Percentiles rank a stretch among this genome's conserved stretches.
These are phyloP conservation scores for Drosophila bocqueti DNA, from an alignment of 1,140 invertebrate genomes.

Conservation along the genomic window DNA sequence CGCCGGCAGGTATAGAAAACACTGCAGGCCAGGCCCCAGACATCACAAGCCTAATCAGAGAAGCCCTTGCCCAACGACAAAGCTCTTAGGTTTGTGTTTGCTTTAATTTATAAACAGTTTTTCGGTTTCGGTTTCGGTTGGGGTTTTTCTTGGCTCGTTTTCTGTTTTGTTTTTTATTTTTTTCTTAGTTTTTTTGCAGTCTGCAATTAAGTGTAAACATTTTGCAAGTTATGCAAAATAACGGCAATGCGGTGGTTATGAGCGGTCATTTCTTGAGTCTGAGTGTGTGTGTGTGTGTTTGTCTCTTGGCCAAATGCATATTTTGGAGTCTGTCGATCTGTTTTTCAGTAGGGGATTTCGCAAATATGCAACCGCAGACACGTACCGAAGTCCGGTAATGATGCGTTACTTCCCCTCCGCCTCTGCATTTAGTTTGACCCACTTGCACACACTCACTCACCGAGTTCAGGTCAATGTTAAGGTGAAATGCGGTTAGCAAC, in stretches of 20 bases:
- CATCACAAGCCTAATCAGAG: slow-evolving; percentile 17
- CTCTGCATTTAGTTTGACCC: slow-evolving; percentile 50
- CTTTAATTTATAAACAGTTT: slow-evolving; percentile 47
- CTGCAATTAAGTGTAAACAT: slow-evolving; percentile 60
- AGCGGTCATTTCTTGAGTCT: slow-evolving; percentile 47
- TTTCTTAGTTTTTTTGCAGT: slow-evolving; percentile 38
- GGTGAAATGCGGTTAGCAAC: slow-evolving; percentile 47
- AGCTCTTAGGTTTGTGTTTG: slow-evolving; percentile 26
- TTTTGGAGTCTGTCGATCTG: slow-evolving; percentile 56
- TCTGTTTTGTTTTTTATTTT: slow-evolving; percentile 1
- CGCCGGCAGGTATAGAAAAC: not conserved
- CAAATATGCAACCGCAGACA: slow-evolving; percentile 65
- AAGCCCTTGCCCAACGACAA: slow-evolving; percentile 33
- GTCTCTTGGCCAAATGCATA: slow-evolving; percentile 59
- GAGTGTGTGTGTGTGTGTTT: slow-evolving; percentile 16
- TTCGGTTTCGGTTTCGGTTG: slow-evolving; percentile 26
- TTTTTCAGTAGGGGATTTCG: slow-evolving; percentile 34
- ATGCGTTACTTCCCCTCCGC: slow-evolving; percentile 41
- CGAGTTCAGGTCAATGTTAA: slow-evolving; percentile 74
- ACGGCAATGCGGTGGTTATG: slow-evolving; percentile 51
- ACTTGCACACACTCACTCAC: slow-evolving; percentile 17
- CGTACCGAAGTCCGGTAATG: slow-evolving; percentile 48
- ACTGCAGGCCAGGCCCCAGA: not conserved
- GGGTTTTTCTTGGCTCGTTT: slow-evolving; percentile 25
- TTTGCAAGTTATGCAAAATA: slow-evolving; percentile 62